phyloP scores from a whole-genome alignment of 2,797 vertebrate species.

The Eulemur mongoz region DNA sequence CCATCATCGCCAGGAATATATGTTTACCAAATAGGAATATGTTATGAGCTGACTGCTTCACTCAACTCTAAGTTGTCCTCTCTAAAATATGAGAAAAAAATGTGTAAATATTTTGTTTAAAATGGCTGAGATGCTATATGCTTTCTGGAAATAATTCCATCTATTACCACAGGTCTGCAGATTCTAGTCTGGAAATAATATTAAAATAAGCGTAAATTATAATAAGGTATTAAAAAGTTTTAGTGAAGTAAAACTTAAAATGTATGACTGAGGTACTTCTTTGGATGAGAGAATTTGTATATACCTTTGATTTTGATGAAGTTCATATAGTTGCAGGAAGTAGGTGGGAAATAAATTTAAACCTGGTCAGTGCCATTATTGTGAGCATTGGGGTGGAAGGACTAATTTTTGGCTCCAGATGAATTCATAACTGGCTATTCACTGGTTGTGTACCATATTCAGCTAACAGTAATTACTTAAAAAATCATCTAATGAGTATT shows the following conservation, averaged over 20 bases:
- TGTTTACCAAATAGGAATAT: not conserved
- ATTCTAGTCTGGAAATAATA: not conserved
- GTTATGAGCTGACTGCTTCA: not conserved
- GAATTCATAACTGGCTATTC: not conserved
- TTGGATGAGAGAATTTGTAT: not conserved
- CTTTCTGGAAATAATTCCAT: slow-evolving; percentile 25
- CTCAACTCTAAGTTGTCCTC: not conserved
- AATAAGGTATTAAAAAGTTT: not conserved
- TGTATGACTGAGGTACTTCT: not conserved
- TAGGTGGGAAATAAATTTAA: not conserved
- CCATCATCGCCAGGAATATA: not conserved
- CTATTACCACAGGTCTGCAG: not conserved
- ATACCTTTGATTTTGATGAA: not conserved
- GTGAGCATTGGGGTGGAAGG: not conserved
- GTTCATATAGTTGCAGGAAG: not conserved
- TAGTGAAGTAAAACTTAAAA: slow-evolving; percentile 42
- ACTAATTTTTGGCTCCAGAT: not conserved
- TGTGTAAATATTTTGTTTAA: not conserved
- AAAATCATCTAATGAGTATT: not conserved
- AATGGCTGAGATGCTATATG: not conserved
- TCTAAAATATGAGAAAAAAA: slow-evolving; percentile 4
- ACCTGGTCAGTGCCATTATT: not conserved
- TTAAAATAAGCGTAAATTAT: not conserved
- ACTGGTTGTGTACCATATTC: not conserved
- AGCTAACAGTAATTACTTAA: not conserved